Conservation (phyloP, 2,888 invertebrate genomes). For the Tinea pellionella region DNA sequence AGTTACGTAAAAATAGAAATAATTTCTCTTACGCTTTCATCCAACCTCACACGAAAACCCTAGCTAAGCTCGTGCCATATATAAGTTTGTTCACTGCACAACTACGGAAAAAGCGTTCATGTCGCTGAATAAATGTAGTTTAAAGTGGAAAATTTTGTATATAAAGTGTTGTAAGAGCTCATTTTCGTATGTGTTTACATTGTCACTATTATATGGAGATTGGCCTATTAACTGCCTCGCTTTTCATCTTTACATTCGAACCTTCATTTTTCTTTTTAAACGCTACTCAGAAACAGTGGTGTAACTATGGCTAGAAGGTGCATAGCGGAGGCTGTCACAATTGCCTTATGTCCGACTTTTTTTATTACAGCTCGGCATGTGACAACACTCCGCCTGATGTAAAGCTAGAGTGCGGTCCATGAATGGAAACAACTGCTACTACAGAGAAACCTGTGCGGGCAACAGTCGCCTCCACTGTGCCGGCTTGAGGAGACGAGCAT, state of each 20-base stretch:
- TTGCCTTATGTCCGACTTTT: too few relatives aligned
- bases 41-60: background rate
- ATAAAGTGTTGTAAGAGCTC: background rate
- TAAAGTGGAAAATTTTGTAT: slow-evolving; percentile 10
- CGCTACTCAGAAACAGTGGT: background rate
- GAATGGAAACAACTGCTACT: too few relatives aligned
- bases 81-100: background rate
- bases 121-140: slow-evolving; percentile 12
- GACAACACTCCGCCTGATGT: too few relatives aligned
- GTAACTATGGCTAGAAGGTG: too few relatives aligned
- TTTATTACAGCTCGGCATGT: too few relatives aligned
- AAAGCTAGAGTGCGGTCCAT: too few relatives aligned
- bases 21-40: background rate
- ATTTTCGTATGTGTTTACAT: background rate
- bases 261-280: background rate
- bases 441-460: too few relatives aligned
- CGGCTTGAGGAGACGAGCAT: too few relatives aligned
- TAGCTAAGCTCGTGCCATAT: slow-evolving; percentile 2
- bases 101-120: slow-evolving; percentile 8
- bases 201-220: background rate
- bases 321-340: too few relatives aligned
- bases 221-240: background rate
- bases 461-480: too few relatives aligned
- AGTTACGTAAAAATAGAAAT: background rate
- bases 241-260: background rate